Conservation (phyloP, 2,113 vertebrate species). For the Lophotis ruficrista region DNA sequence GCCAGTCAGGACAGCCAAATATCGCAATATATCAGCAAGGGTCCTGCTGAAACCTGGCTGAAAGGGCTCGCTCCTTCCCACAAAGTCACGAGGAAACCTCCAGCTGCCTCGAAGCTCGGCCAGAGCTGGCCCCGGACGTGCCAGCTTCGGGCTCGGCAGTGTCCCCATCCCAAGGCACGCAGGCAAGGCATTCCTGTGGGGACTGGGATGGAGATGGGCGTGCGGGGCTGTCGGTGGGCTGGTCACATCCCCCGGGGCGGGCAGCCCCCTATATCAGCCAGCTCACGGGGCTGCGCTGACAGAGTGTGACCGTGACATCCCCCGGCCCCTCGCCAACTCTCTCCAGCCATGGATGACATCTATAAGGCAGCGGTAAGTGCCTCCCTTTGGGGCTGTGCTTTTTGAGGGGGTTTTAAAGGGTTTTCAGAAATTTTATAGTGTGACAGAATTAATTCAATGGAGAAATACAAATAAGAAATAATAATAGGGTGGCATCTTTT, state of each 20-base stretch:
- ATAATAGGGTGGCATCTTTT: background rate
- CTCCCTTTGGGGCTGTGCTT: background rate
- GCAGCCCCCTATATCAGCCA: slow-evolving; percentile 56
- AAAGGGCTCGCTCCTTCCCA: background rate
- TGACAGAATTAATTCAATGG: background rate
- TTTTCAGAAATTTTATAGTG: accelerated
- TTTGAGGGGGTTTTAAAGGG: background rate
- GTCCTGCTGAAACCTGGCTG: background rate
- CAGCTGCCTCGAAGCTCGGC: background rate
- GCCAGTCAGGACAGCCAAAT: background rate
- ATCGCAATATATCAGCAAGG: background rate
- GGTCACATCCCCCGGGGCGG: background rate
- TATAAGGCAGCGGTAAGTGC: slow-evolving; percentile 86
- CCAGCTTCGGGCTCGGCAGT: background rate
- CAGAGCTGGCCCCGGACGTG: background rate
- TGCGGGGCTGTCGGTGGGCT: background rate
- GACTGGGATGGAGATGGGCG: background rate
- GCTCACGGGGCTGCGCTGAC: slow-evolving; percentile 13
- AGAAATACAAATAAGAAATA: background rate
- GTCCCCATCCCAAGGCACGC: slow-evolving; percentile 3
- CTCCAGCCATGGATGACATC: slow-evolving; percentile 82
- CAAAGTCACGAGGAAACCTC: background rate
- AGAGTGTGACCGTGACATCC: background rate
- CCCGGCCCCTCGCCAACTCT: background rate
- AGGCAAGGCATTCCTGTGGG: background rate